A percentile compares a stretch with the other conserved stretches of the same genome.
Evolutionary conservation across 2,797 vertebrate genomes (phyloP).

Genomic region (Serranus cabrilla): DNA sequence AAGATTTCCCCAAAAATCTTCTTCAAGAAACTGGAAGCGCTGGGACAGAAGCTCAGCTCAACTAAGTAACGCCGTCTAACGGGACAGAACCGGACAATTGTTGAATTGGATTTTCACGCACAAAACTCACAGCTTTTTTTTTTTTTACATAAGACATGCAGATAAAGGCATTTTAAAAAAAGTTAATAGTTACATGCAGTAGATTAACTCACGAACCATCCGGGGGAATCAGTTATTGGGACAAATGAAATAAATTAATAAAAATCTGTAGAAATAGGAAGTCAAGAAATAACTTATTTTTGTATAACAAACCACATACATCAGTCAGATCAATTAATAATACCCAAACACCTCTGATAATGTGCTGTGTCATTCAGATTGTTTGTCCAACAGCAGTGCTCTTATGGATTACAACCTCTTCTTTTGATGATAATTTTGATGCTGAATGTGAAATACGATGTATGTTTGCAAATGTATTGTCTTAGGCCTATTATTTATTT

Average conservation of each 20-base stretch:
- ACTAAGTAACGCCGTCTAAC: background rate
- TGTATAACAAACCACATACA: background rate
- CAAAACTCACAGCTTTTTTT: too few relatives aligned
- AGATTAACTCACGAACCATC: too few relatives aligned
- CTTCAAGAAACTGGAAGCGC: accelerated
- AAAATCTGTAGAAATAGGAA: slow-evolving; percentile 3
- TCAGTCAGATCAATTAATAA: slow-evolving; percentile 10
- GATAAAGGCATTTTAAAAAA: too few relatives aligned
- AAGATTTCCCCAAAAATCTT: background rate
- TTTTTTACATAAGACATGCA: too few relatives aligned
- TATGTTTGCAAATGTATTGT: slow-evolving; percentile 18
- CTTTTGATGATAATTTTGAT: slow-evolving; percentile 6
- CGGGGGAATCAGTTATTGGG: background rate
- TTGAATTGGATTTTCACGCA: too few relatives aligned
- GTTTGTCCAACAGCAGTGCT: slow-evolving; percentile 7
- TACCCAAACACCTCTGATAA: slow-evolving; percentile 29
- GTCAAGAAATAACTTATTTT: background rate
- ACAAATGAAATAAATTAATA: background rate
- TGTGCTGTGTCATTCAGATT: background rate
- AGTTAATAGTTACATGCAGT: too few relatives aligned
- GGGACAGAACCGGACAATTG: too few relatives aligned
- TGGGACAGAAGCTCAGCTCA: accelerated
- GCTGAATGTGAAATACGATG: slow-evolving; percentile 7
- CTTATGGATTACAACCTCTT: slow-evolving; percentile 1
- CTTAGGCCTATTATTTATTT: slow-evolving; percentile 58